A percentile compares a stretch with the other conserved stretches of the same genome.
phyloP scores from a whole-genome alignment of 2,797 vertebrate species.

The Neosilurus hyrtlii region DNA sequence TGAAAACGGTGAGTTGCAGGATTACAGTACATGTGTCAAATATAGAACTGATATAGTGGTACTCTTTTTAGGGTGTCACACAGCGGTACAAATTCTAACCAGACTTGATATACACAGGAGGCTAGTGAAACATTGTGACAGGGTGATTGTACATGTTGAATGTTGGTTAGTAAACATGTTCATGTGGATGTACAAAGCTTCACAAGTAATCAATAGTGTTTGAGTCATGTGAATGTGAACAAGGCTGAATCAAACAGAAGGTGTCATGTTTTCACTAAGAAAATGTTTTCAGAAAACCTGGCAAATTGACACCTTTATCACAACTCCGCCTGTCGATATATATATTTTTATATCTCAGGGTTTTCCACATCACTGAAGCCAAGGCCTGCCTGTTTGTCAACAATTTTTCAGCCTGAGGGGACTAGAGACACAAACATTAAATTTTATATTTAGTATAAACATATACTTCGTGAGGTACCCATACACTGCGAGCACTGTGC shows the following conservation, averaged over 20 bases:
- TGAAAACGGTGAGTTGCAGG: not conserved
- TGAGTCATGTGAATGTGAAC: not conserved
- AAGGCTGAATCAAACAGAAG: not conserved
- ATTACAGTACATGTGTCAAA: not conserved
- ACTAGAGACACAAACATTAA: not conserved
- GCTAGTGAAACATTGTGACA: not conserved
- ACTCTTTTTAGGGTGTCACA: not conserved
- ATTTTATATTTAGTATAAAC: not conserved
- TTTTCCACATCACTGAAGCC: not conserved
- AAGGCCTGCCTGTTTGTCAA: not conserved
- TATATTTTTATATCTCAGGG: not conserved
- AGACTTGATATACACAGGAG: not conserved
- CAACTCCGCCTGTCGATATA: not conserved
- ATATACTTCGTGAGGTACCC: not conserved
- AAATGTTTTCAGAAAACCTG: not conserved
- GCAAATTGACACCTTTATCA: not conserved
- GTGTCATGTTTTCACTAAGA: not conserved
- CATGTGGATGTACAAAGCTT: not conserved
- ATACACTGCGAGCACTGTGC: not conserved
- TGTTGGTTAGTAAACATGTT: not conserved
- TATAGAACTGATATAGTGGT: not conserved
- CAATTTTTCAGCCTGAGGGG: slow-evolving; percentile 2
- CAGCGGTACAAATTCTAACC: not conserved
- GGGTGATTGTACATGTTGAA: not conserved
- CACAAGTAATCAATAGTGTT: not conserved